phyloP scores from a whole-genome alignment of 2,888 invertebrate species.

The Torymus auratus region DNA sequence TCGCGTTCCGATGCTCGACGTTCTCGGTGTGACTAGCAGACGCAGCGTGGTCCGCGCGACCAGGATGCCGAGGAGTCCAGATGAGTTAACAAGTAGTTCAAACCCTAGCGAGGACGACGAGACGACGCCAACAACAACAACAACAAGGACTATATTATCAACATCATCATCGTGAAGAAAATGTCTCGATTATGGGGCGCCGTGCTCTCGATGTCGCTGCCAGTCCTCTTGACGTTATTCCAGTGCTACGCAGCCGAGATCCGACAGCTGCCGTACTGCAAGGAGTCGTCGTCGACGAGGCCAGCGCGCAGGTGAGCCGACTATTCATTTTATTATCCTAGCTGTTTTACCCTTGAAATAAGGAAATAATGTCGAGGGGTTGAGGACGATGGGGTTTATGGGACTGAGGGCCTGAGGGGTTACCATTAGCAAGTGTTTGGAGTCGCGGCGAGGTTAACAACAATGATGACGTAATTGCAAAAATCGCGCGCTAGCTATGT shows the following conservation, averaged over 20 bases:
- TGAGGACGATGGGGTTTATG: not conserved
- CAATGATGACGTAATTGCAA: constrained; percentile 54
- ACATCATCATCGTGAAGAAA: not conserved
- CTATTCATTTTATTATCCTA: not conserved
- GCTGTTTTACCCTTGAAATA: not conserved
- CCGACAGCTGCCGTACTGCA: constrained; percentile 53
- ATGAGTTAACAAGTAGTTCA: not conserved
- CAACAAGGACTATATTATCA: not conserved
- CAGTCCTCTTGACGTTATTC: constrained; percentile 42
- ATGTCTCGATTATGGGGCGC: constrained; percentile 34
- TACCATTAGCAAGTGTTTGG: not conserved
- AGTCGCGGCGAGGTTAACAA: constrained; percentile 29
- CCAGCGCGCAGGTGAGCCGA: constrained; percentile 39
- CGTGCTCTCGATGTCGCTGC: constrained; percentile 17
- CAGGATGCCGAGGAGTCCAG: constrained; percentile 41
- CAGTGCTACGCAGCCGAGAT: constrained; percentile 32
- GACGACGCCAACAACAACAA: not conserved
- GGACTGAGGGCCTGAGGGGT: not conserved
- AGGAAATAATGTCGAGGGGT: not conserved
- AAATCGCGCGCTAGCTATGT: not conserved
- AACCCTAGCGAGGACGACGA: not conserved
- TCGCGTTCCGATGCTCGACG: constrained; percentile 17
- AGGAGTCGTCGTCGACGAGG: constrained; percentile 12
- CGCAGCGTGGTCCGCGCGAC: not conserved
- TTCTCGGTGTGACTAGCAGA: not conserved